These are phyloP conservation scores for Mastomys coucha DNA, from an alignment of 2,113 vertebrate genomes.

Conservation along the genomic window DNA sequence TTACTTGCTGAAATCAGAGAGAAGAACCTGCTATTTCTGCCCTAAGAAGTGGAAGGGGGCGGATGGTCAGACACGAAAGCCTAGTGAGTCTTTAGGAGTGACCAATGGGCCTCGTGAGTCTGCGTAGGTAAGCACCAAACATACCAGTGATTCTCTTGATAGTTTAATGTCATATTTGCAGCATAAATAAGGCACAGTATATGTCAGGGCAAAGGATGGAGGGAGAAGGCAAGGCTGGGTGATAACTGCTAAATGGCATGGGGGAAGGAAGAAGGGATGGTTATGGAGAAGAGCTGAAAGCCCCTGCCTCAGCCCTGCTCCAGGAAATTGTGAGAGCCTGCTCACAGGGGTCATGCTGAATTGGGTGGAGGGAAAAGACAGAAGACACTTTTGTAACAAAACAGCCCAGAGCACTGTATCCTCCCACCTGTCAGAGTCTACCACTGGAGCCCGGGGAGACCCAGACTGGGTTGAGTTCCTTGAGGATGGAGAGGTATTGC, in stretches of 20 bases:
- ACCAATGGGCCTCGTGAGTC: not conserved
- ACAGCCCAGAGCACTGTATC: slow-evolving; percentile 73
- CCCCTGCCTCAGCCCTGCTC: slow-evolving; percentile 70
- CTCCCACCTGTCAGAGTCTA: slow-evolving; percentile 63
- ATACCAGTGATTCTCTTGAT: slow-evolving; percentile 76
- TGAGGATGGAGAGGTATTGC: slow-evolving; percentile 70
- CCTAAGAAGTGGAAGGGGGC: not conserved
- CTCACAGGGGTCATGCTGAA: slow-evolving; percentile 85
- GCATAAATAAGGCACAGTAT: slow-evolving; percentile 91
- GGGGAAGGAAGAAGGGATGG: not conserved
- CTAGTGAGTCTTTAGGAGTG: not conserved
- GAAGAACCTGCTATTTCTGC: not conserved
- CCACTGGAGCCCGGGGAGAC: not conserved
- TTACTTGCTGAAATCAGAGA: not conserved
- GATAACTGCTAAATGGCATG: slow-evolving; percentile 69
- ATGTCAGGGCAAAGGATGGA: slow-evolving; percentile 81
- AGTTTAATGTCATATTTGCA: slow-evolving; percentile 89
- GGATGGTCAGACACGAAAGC: not conserved
- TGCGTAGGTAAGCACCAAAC: slow-evolving; percentile 65
- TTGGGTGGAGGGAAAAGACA: slow-evolving; percentile 33
- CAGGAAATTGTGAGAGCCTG: slow-evolving; percentile 86
- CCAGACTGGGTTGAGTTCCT: slow-evolving; percentile 49
- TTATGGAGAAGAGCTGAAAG: slow-evolving; percentile 57
- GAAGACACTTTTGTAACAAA: slow-evolving; percentile 73
- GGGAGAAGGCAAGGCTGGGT: slow-evolving; percentile 70